Percentiles rank a stretch among this genome's conserved stretches.
Evolutionary conservation across 2,797 vertebrate species (phyloP).

Genomic region (Scolopax bukidnonensis): DNA sequence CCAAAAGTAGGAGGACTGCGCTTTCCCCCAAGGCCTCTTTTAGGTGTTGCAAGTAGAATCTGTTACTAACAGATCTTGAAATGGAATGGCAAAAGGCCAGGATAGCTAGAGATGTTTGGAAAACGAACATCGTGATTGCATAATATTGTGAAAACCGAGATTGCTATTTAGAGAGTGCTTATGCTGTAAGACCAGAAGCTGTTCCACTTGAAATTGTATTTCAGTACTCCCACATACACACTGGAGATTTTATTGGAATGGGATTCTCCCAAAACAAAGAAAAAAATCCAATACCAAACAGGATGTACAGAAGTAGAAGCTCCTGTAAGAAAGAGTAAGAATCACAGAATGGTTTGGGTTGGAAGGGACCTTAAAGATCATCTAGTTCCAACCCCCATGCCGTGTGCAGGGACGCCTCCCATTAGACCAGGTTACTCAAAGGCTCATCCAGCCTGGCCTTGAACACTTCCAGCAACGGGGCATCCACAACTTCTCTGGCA

Average conservation of each 20-base stretch:
- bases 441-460: background rate
- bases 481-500: background rate
- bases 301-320: background rate
- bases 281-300: background rate
- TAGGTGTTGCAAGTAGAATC: constrained; percentile 53
- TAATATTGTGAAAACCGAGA: constrained; percentile 46
- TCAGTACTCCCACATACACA: constrained; percentile 2
- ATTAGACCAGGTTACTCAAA: background rate
- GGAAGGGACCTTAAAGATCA: background rate
- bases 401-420: background rate
- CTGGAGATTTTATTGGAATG: background rate
- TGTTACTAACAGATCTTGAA: constrained; percentile 53
- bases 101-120: constrained; percentile 12
- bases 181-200: background rate
- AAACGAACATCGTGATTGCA: constrained; percentile 38
- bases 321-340: background rate
- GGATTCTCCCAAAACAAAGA: background rate
- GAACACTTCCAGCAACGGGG: no score
- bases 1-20: constrained; percentile 32
- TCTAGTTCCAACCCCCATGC: background rate
- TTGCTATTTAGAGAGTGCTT: constrained; percentile 53
- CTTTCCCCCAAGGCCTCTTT: constrained; percentile 30
- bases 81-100: constrained; percentile 47
- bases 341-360: background rate
- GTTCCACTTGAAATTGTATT: background rate